Base-by-base conservation (phyloP, 2,113 vertebrate genomes). In the Mormyrus lacerda region DNA sequence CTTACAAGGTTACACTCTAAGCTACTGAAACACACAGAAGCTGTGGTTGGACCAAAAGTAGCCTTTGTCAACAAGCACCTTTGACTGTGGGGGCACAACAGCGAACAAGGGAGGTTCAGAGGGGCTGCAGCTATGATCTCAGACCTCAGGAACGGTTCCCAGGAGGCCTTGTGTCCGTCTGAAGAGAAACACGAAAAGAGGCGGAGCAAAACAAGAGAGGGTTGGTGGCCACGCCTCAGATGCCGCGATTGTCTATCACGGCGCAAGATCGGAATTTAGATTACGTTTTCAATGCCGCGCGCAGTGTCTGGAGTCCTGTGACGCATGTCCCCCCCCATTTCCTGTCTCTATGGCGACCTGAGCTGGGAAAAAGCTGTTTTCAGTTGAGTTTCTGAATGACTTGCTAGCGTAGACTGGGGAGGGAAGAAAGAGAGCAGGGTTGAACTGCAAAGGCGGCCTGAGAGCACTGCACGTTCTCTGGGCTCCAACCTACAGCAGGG, bases 221-320 rank as follows among this genome's bases (percentile, higher is more conserved):
- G 53, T 61, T 47, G 88, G 88, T 88, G 93, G 93, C 93, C 89
- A 93, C 89, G 92, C 85, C 76, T 24, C 11, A 55, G 51, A 45
- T 55, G 88, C 92, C 89, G 92, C 91, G 92, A 93, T 93, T 93
- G 93, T 94, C 92, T 89, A 24, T 93, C 92, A 90, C 85, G 82
- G 90, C 93, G 93, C 94, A 90, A 93, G 92, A 94, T 93, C 92
- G 94, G 95, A 95, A 96, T 96, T 93, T 92, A 93, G 94, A 96
- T 94, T 92, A 94, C 94, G 92, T 94, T 93, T 95, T 94, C 92
- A 92, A 93, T 91, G 93, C 90, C 93, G 93, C 95, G 93, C 93
- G 92, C 93, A 94, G 94, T 94, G 93, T 91, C 93, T 93, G 91
- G 91, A 92, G 93, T 91, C 42, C 91, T 92, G 91, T 47, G 87